Evolutionary conservation across 2,113 vertebrate genomes (phyloP).

Genomic region (Rhea pennata): DNA sequence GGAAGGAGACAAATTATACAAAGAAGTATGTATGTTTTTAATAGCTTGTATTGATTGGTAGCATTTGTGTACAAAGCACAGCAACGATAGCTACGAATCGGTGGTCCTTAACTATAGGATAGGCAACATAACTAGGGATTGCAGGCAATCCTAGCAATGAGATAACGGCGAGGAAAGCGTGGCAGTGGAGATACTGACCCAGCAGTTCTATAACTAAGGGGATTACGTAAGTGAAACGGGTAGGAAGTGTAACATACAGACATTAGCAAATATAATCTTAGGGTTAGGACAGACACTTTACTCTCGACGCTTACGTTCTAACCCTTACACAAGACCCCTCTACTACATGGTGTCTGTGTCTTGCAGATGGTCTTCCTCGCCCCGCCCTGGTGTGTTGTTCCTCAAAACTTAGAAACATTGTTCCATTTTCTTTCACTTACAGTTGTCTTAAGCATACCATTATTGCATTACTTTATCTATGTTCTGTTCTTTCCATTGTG

Average conservation of each 20-base stretch:
- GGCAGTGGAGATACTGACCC: not conserved
- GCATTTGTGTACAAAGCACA: not conserved
- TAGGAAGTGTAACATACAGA: not conserved
- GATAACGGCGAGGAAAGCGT: not conserved
- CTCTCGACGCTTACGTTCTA: not conserved
- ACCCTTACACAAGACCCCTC: accelerated
- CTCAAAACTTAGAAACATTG: not conserved
- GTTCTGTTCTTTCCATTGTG: not conserved
- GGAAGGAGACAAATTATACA: not conserved
- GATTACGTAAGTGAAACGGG: not conserved
- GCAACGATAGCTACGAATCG: not conserved
- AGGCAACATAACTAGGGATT: not conserved
- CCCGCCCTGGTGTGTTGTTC: not conserved
- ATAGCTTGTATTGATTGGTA: not conserved
- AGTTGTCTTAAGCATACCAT: not conserved
- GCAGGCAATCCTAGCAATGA: not conserved
- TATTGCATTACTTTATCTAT: not conserved
- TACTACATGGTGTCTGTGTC: not conserved
- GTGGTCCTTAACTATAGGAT: not conserved
- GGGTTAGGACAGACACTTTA: not conserved
- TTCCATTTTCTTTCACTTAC: slow-evolving; percentile 43
- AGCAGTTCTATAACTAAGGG: not conserved
- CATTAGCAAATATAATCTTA: not conserved
- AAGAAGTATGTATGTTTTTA: not conserved
- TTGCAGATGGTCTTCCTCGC: not conserved